Base-by-base conservation (phyloP, 1,140 invertebrate genomes). In the Neomicropteryx cornuta region DNA sequence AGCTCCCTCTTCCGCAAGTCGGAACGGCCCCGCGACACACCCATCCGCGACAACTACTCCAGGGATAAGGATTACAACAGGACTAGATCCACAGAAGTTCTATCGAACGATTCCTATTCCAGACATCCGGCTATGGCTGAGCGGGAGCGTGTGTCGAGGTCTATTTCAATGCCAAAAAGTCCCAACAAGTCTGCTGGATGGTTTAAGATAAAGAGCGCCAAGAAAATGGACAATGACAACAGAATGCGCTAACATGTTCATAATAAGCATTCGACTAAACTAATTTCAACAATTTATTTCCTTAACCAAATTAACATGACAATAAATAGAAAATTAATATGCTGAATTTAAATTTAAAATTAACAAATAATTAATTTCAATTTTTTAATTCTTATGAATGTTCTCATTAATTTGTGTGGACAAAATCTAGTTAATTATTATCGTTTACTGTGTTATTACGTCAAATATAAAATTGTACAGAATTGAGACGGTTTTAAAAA, bases 141-240 rank as follows among this genome's bases (percentile, higher is more conserved):
- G 4, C 42, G 56, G 10, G 62, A 68, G 13, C 46, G 56, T 35
- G 45, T 76, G 3, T 67, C 70, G 0, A 63, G 79, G 43, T 81
- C 79, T 0, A 71, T 76, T 21, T 80, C 79, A 1, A 78, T 81
- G 65, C 77, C 77, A 39, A 74, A 76, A 44, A 76, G 80, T 48
- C 68, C 72, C 36, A 75, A 73, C 52, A 79, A 80, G 47, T 75
- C 74, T 37, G 76, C 79, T 20, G 77, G 77, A 39, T 81, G 79
- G 79, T 81, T 81, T 49, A 81, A 77, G 53, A 58, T 75, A 44
- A 58, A 58, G 0, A 72, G 65, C 53, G 76, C 67, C 56, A 77
- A 77, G 46, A 75, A 76, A 48, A 71, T 65, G 13, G 56, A 66
- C 44, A 52, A 56, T 14, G 62, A 56, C 23, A 58, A 60, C 23